These are phyloP conservation scores for Hippocampus guttulatus DNA, from an alignment of 2,113 vertebrate species.

Conservation along the genomic window DNA sequence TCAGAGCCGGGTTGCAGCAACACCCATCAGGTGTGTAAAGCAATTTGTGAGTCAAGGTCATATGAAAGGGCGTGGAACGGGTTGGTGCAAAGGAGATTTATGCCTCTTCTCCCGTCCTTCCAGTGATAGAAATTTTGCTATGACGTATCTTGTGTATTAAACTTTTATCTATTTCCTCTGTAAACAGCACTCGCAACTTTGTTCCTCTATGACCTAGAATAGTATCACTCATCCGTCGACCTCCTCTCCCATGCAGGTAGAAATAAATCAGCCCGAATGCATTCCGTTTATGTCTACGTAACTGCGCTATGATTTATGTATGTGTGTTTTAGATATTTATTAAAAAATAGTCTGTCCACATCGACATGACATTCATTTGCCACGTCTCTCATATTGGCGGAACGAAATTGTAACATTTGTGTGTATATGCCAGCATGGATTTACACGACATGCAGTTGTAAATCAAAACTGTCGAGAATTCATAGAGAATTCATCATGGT, in stretches of 20 bases:
- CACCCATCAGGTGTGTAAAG: constrained; percentile 20
- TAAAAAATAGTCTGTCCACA: too few relatives aligned
- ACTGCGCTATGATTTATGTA: too few relatives aligned
- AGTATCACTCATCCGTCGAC: not conserved
- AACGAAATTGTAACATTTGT: too few relatives aligned
- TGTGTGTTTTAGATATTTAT: too few relatives aligned
- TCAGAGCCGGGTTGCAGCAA: constrained; percentile 13
- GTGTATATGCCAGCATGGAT: too few relatives aligned
- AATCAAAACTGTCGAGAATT: too few relatives aligned
- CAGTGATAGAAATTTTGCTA: not conserved
- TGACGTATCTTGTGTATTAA: not conserved
- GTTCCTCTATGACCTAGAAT: not conserved
- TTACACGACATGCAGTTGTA: too few relatives aligned
- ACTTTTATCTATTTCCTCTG: not conserved
- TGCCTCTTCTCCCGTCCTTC: not conserved
- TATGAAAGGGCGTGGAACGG: not conserved
- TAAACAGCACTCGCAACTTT: not conserved
- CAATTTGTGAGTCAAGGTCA: constrained; percentile 40
- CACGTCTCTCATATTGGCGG: too few relatives aligned
- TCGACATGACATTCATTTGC: too few relatives aligned
- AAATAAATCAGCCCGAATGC: not conserved
- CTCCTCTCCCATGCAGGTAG: not conserved
- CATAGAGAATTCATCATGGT: too few relatives aligned
- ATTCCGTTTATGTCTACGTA: too few relatives aligned
- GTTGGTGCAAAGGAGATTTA: constrained; percentile 3